phyloP scores from a whole-genome alignment of 2,888 invertebrate species.

The Hemithea aestivaria region DNA sequence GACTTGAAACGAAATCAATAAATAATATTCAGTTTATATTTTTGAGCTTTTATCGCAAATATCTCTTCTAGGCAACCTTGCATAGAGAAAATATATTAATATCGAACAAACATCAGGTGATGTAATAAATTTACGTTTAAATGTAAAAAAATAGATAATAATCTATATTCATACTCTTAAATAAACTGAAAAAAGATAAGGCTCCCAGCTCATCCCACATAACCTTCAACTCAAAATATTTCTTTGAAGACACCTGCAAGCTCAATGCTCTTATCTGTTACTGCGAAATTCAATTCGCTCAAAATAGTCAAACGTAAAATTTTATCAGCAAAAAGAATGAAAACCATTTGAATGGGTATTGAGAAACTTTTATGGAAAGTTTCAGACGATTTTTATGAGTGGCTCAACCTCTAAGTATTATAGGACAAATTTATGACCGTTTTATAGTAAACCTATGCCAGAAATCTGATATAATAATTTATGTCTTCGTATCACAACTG shows the following conservation, averaged over 20 bases:
- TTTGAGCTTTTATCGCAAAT: no score
- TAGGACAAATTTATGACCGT: constrained; percentile 24
- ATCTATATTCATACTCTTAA: no score
- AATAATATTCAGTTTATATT: no score
- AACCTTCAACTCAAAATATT: not conserved
- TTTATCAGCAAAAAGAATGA: constrained; percentile 21
- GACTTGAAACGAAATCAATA: no score
- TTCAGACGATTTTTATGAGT: constrained; percentile 23
- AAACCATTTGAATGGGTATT: constrained; percentile 10
- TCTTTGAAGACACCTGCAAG: constrained; percentile 6
- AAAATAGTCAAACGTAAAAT: constrained; percentile 13
- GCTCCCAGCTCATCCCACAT: no score
- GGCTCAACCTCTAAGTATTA: constrained; percentile 13
- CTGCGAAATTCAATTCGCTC: constrained; percentile 10
- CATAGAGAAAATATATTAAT: no score
- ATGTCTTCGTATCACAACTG: constrained; percentile 33
- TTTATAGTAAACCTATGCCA: constrained; percentile 26
- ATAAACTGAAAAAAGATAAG: no score
- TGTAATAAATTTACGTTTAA: no score
- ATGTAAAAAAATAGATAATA: no score
- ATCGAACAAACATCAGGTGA: no score
- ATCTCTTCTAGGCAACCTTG: no score
- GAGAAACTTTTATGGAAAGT: constrained; percentile 21
- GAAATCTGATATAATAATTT: constrained; percentile 30
- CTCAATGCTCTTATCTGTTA: no score